Evolutionary conservation across 2,113 vertebrate genomes (phyloP).

Genomic region (Brachypodius melanocephalos): DNA sequence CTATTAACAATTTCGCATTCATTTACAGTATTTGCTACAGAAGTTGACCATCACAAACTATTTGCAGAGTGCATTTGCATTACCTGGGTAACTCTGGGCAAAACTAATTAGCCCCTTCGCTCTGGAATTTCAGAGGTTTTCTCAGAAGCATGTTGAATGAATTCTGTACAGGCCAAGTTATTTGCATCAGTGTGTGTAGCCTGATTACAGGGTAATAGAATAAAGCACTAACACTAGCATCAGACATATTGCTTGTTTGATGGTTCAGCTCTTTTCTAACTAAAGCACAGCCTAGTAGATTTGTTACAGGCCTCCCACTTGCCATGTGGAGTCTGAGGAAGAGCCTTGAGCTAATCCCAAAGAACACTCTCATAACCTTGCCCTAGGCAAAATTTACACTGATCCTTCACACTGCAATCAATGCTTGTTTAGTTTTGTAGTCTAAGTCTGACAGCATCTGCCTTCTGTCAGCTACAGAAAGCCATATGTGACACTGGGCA

Average conservation of each 20-base stretch:
- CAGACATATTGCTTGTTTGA: not conserved
- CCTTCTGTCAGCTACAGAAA: conserved; percentile 22
- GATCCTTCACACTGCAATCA: not conserved
- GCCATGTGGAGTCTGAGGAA: not conserved
- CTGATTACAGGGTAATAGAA: not conserved
- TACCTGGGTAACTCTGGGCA: not conserved
- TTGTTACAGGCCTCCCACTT: not conserved
- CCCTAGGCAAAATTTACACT: not conserved
- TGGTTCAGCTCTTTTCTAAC: not conserved
- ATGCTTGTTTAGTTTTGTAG: not conserved
- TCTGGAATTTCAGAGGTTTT: not conserved
- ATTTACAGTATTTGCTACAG: not conserved
- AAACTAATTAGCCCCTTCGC: not conserved
- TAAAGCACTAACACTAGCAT: not conserved
- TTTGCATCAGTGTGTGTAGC: not conserved
- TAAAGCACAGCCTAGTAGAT: not conserved
- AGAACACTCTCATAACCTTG: not conserved
- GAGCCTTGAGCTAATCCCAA: not conserved
- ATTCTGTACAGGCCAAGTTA: fast-evolving
- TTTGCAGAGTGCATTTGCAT: not conserved
- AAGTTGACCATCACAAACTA: not conserved
- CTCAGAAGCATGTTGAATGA: not conserved
- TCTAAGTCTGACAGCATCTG: not conserved
- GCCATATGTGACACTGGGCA: not conserved
- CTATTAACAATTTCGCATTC: not conserved